Conservation (phyloP, 1,140 invertebrate genomes). For the Drosophila varians region DNA sequence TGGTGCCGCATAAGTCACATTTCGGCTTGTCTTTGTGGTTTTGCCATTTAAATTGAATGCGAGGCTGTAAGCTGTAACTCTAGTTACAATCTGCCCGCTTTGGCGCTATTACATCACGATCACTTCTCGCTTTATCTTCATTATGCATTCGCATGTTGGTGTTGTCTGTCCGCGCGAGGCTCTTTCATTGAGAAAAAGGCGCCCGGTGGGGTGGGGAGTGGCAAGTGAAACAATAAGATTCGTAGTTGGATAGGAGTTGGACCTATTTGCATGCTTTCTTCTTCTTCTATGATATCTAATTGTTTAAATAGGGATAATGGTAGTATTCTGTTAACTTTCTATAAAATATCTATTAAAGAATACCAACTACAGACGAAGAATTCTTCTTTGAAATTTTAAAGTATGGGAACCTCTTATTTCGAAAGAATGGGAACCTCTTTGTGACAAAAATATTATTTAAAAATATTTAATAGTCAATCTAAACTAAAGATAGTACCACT, state of each 20-base stretch:
- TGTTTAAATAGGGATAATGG: no score
- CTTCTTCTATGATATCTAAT: no score
- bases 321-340: no score
- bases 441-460: not conserved
- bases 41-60: slow-evolving; percentile 67
- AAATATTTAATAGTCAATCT: no score
- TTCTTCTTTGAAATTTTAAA: no score
- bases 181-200: slow-evolving; percentile 70
- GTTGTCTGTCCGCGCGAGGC: slow-evolving; percentile 9
- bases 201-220: slow-evolving; percentile 1
- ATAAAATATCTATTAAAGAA: no score
- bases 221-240: slow-evolving; percentile 56
- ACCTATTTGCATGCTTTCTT: slow-evolving; percentile 36
- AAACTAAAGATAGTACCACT: not conserved
- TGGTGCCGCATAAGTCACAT: slow-evolving; percentile 34
- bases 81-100: slow-evolving; percentile 66
- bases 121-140: slow-evolving; percentile 28
- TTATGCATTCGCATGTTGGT: slow-evolving; percentile 27
- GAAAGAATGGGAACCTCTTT: no score
- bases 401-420: no score
- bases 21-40: slow-evolving; percentile 51
- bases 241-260: slow-evolving; percentile 49
- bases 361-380: no score
- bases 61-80: slow-evolving; percentile 60
- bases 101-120: slow-evolving; percentile 70